These are phyloP conservation scores for Phataginus tricuspis DNA, from an alignment of 2,797 vertebrate genomes.

Conservation along the genomic window DNA sequence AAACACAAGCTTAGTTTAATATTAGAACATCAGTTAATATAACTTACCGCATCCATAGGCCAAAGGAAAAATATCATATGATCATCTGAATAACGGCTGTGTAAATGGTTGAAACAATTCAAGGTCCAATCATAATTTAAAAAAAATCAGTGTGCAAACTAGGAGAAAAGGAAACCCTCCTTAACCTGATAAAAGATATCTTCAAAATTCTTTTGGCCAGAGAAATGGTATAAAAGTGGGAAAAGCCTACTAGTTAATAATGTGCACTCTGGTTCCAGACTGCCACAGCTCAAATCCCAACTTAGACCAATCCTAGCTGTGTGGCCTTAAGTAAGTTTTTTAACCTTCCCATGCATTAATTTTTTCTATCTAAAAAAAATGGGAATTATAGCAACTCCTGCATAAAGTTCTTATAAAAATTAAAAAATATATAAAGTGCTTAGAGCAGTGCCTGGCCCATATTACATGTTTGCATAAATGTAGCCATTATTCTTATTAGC, in stretches of 20 bases:
- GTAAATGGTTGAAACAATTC: background rate
- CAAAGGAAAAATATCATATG: background rate
- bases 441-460: background rate
- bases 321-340: background rate
- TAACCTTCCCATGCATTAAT: background rate
- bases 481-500: background rate
- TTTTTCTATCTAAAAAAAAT: background rate
- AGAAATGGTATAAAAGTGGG: background rate
- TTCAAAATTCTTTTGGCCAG: background rate
- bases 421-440: background rate
- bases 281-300: background rate
- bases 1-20: background rate
- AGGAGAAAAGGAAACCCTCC: background rate
- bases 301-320: background rate
- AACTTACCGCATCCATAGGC: background rate
- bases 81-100: background rate
- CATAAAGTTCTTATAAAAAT: background rate
- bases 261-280: background rate
- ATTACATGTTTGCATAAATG: background rate
- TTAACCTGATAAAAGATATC: background rate
- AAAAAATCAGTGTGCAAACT: background rate
- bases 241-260: too few species aligned
- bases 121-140: background rate
- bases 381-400: background rate
- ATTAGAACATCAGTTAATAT: background rate